Percentiles rank a stretch among this genome's conserved stretches.
Conservation (phyloP, 2,797 vertebrate genomes). For the Trematomus bernacchii region DNA sequence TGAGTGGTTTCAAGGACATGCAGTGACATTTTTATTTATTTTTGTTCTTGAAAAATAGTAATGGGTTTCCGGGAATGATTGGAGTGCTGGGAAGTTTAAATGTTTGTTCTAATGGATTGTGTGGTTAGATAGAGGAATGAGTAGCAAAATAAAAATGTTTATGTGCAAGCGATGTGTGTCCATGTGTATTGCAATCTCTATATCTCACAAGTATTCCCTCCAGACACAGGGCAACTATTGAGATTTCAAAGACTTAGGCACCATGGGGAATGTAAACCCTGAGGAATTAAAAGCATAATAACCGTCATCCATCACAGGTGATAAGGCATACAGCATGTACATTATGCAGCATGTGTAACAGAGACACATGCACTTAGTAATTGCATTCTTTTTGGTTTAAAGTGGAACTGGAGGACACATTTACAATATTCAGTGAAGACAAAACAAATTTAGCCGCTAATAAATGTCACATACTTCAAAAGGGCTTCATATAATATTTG, state of each 20-base stretch:
- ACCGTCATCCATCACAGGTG: constrained; percentile 59
- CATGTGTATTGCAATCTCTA: constrained; percentile 13
- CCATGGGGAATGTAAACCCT: constrained; percentile 49
- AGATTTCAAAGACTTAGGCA: constrained; percentile 39
- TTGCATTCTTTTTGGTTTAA: background rate
- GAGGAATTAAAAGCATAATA: constrained; percentile 55
- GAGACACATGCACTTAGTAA: background rate
- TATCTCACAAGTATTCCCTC: constrained; percentile 37
- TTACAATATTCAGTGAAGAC: background rate
- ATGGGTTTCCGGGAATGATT: constrained; percentile 55
- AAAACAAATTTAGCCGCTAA: background rate
- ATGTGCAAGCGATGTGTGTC: constrained; percentile 12
- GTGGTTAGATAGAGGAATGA: constrained; percentile 35
- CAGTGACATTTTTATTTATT: constrained; percentile 60
- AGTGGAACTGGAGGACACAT: background rate
- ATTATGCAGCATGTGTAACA: constrained; percentile 12
- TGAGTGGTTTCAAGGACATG: constrained; percentile 76
- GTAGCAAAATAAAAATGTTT: constrained; percentile 31
- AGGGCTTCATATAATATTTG: background rate
- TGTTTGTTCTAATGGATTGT: constrained; percentile 58
- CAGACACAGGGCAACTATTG: constrained; percentile 38
- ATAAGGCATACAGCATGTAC: constrained; percentile 43
- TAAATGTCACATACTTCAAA: background rate
- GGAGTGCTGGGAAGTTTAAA: constrained; percentile 59
- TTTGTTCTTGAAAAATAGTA: constrained; percentile 47